Evolutionary conservation across 2,113 vertebrate species (phyloP).

Genomic region (Calypte anna): DNA sequence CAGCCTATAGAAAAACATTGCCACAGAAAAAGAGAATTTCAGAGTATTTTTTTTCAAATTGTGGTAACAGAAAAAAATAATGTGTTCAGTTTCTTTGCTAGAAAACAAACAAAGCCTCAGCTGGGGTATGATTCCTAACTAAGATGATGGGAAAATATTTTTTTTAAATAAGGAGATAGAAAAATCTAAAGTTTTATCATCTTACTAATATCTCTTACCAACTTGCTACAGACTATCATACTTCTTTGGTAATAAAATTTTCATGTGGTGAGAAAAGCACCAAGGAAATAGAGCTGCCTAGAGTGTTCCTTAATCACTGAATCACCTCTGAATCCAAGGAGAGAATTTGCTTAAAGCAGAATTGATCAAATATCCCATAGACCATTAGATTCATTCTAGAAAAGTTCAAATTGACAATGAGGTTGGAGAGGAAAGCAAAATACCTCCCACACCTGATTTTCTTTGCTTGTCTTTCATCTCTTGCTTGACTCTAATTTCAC

Average conservation of each 20-base stretch:
- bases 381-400: neutral
- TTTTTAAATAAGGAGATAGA: neutral
- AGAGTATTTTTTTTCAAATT: neutral
- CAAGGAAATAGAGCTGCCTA: neutral
- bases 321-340: neutral
- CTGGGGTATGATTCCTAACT: neutral
- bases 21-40: neutral
- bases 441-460: neutral
- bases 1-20: neutral
- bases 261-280: neutral
- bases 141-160: neutral
- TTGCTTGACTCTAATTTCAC: neutral
- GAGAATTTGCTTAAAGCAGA: neutral
- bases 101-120: neutral
- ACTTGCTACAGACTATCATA: neutral
- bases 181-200: too few relatives aligned
- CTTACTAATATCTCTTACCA: neutral
- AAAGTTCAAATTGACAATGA: neutral
- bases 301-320: neutral
- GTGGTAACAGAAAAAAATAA: rapidly evolving
- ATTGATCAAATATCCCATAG: neutral
- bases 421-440: neutral
- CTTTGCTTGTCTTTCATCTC: neutral
- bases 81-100: neutral
- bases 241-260: neutral